A percentile compares a stretch with the other conserved stretches of the same genome.
phyloP scores from a whole-genome alignment of 1,140 invertebrate genomes.

The Drosophila rufa region DNA sequence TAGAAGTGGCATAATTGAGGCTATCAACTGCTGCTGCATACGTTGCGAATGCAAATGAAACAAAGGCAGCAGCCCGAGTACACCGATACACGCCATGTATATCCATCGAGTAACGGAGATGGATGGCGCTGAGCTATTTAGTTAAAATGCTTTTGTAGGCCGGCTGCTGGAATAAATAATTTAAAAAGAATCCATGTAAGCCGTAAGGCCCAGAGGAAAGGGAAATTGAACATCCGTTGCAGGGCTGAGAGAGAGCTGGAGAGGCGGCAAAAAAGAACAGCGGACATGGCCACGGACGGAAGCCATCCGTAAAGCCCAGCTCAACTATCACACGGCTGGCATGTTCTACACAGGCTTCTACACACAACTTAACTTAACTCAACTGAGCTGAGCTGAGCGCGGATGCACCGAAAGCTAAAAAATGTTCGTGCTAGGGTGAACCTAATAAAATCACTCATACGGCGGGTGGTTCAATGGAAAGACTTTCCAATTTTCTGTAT shows the following conservation, averaged over 20 bases:
- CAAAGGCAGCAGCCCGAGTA: slow-evolving; percentile 9
- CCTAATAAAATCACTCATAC: background rate
- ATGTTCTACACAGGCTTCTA: slow-evolving; percentile 41
- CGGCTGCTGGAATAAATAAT: slow-evolving; percentile 16
- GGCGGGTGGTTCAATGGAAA: too few species aligned
- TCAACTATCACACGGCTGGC: slow-evolving; percentile 52
- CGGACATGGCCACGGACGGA: slow-evolving; percentile 58
- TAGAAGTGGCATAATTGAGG: slow-evolving; percentile 61
- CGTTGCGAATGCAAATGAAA: slow-evolving; percentile 63
- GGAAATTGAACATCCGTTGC: slow-evolving; percentile 77
- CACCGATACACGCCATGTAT: background rate
- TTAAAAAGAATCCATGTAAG: slow-evolving; percentile 17
- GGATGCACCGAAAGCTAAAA: slow-evolving; percentile 50
- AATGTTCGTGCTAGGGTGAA: slow-evolving; percentile 36
- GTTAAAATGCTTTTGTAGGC: slow-evolving; percentile 13
- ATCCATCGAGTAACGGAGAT: slow-evolving; percentile 9
- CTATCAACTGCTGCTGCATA: slow-evolving; percentile 66
- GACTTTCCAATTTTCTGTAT: background rate
- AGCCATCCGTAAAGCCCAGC: slow-evolving; percentile 56
- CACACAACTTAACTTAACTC: slow-evolving; percentile 43
- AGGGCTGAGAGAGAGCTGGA: slow-evolving; percentile 34
- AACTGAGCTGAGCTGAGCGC: slow-evolving; percentile 40
- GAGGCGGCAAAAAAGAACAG: slow-evolving; percentile 23
- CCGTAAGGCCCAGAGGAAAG: slow-evolving; percentile 13
- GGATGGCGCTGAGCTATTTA: slow-evolving; percentile 19